Conservation (phyloP, 2,797 vertebrate species). For the Epinephelus awoara region DNA sequence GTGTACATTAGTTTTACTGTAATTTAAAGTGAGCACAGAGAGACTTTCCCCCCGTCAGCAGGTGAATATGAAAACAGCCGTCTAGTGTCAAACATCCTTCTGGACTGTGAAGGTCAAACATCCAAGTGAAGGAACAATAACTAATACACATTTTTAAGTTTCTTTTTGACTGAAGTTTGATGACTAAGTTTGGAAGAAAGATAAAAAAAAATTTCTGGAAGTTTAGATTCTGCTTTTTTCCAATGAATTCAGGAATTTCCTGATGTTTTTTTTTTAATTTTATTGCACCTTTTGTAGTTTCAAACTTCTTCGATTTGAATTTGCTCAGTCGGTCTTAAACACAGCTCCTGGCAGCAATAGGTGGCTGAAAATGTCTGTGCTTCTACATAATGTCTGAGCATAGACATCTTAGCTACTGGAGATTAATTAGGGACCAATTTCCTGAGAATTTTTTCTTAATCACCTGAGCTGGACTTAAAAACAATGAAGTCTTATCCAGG, state of each 20-base stretch:
- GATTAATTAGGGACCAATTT: constrained; percentile 15
- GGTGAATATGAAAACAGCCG: background rate
- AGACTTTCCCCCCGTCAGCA: background rate
- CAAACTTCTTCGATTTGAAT: too few relatives aligned
- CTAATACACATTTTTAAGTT: background rate
- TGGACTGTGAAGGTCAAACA: background rate
- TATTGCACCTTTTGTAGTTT: too few relatives aligned
- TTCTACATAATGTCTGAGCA: too few relatives aligned
- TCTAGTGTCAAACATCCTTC: background rate
- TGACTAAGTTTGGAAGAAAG: too few relatives aligned
- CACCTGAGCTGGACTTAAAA: constrained; percentile 33
- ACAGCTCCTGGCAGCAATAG: background rate
- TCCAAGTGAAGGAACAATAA: background rate
- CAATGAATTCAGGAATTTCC: too few relatives aligned
- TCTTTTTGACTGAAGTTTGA: background rate
- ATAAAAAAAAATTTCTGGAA: too few relatives aligned
- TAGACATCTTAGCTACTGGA: background rate
- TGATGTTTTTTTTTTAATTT: too few relatives aligned
- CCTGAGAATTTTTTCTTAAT: background rate
- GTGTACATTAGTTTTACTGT: background rate
- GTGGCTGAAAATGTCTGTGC: background rate
- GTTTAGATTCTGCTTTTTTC: too few relatives aligned
- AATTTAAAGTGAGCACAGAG: background rate
- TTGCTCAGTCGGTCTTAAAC: background rate
- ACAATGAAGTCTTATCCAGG: constrained; percentile 39